Evolutionary conservation across 2,113 vertebrate genomes (phyloP), one percentile per base, ranked within the genome.

Genomic region (Chaetops frenatus): DNA sequence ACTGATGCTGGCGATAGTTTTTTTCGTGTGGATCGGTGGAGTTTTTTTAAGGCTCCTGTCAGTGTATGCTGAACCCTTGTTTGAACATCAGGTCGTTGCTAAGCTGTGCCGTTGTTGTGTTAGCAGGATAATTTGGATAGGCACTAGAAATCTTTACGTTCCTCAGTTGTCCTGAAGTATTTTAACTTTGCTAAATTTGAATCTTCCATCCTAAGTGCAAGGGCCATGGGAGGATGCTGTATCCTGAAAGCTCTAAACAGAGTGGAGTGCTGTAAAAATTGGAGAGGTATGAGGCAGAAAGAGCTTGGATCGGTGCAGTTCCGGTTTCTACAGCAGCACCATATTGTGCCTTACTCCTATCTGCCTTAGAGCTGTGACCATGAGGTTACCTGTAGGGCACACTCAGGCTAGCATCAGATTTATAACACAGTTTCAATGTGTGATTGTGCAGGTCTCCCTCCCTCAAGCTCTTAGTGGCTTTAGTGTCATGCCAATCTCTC

Each of bases 401-500:
- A 17, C 33, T 10, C 36, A 40, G 38, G 27, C 20, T 50, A 70
- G 16, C 42, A 54, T 61, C 60, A 13, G 33, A 44, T 88, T 80
- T 80, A 3, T 28, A 23, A 1, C 15, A 25, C 33, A 16, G 27
- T 28, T 31, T 12, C 10, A 25, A 5, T 10, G 4, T 17, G 15
- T 24, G 33, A 9, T 16, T 8, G 1, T 60, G 31, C 54, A 16
- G 36, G 6, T 65, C 28, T 80, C 9, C 31, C 36, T 35, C 25
- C 42, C 20, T 8, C 0, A 1, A 35, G 25, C 40, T 7, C 22
- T 11, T 38, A 38, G 38, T 56, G 47, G 10, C 21, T 87, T 51
- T 18, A 35, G 17, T 72, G 20, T n/a, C 20, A 16, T 62, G 38
- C 47, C 2, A 2, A 0, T 36, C 5, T 36, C 45, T 69, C 47